Base-by-base conservation (phyloP, 2,888 invertebrate genomes). In the Lasioglossum malachurum region DNA sequence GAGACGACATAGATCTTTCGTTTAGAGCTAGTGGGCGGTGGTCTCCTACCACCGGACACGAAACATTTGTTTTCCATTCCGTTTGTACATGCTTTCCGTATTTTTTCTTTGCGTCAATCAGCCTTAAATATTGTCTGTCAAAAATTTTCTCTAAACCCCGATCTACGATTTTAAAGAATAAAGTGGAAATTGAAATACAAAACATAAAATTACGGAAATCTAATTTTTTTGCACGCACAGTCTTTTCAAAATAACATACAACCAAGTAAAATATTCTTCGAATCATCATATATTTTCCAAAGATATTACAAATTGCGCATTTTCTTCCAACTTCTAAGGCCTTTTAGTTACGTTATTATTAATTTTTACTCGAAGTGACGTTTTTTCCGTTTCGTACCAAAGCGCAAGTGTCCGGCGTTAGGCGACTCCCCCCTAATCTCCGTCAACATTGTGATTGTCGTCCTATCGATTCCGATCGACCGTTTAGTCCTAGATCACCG, bases 401-500 rank as follows among this genome's bases (percentile, higher is more conserved):
- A n/a, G 4, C 2, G 1, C 14, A 5, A 31, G 27, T 64, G 60
- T 64, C 60, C 60, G 64, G 64, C 64, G 64, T 64, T 64, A 64
- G 64, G 31, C 31, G 64, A 64, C 31, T 53, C 31, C 16, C 14
- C 27, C 16, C 27, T 60, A 27, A 60, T 60, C 31, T 31, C 31
- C 16, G 64, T 27, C 16, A 31, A 27, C 31, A 31, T 64, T 64
- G 64, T 64, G 31, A 64, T 64, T 64, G 64, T 31, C 31, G 14
- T 31, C 64, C 64, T 64, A 64, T 64, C 64, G 64, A 31, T 64
- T 64, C 7, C 64, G 31, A 73, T 82, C 73, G 72, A 76, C 73
- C 75, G 46, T 79, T 83, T 79, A 85, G 77, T 60, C 57, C 12
- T 73, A 75, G 78, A 76, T 19, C 31, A 41, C 4, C 57, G 72